Base-by-base conservation (phyloP, 2,797 vertebrate genomes). In the Trichosurus vulpecula region DNA sequence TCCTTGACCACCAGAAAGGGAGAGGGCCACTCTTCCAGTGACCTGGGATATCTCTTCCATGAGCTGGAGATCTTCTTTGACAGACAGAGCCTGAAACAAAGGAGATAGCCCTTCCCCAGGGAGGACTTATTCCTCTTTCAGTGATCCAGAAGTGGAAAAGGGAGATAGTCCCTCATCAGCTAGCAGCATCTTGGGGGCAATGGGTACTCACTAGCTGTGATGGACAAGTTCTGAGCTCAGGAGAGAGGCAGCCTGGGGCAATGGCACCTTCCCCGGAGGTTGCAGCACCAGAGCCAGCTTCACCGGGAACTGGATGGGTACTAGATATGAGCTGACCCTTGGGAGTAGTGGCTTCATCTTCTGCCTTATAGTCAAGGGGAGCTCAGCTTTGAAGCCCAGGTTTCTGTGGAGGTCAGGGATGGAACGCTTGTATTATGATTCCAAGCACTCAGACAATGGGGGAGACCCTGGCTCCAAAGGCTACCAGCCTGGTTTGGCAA, bases 311-410 rank as follows among this genome's bases (percentile, higher is more conserved):
- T 99, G 99, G 97, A 99, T 99, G 0, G 99, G 99, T 92, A 99
- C 99, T 94, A 99, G 97, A 98, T 99, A 99, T 0, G 99, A 99
- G 94, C 99, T 99, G 53, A 99, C 99, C 4, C 99, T 99, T 81
- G 99, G 99, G 55, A 99, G 98, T 55, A 99, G 99, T 56, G 99
- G 99, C 96, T 99, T 99, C 99, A 99, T 99, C 98, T 98, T 99
- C 93, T 99, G 99, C 99, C 99, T 99, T 97, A 31, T 97, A 93
- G 90, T 97, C 91, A 97, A 97, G 0, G 98, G 97, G 90, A 97
- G 94, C 87, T 99, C 98, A 10, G 90, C 95, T 98, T 98, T 98
- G 97, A 96, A 94, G 96, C 97, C 97, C 54, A 31, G 0, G 0
- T 95, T 98, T 97, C 98, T 98, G 97, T 97, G 99, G 53, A 98